Evolutionary conservation across 1,140 invertebrate genomes (phyloP), one percentile per base, ranked within the genome.

Genomic region (Zophobas atratus): DNA sequence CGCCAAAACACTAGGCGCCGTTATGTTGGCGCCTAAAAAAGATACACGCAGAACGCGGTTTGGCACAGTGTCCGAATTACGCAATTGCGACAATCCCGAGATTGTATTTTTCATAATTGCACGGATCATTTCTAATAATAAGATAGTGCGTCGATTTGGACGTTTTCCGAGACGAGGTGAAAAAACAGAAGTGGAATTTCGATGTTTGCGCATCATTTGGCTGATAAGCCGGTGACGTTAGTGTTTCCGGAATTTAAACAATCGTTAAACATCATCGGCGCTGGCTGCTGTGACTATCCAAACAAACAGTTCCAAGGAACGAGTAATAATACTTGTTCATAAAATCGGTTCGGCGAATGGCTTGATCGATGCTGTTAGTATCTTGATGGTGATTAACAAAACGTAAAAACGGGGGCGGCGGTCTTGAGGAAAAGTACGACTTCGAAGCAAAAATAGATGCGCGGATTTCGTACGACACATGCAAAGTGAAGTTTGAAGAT

Each of bases 171-270:
- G 43, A 4, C 43, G 43, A 46, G 43, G 43, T 46, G 49, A 43
- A 67, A 67, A 67, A 67, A 38, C 6, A 67, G 36, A 67, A 67
- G n/a, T 67, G 60, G 60, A 67, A 67, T 67, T 67, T 67, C 43
- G 60, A 34, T 67, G 43, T 67, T 67, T 41, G 43, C 57, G 39
- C 60, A 67, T 36, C 2, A 67, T 43, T 41, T 67, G 41, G 60
- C 43, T 67, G 60, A 67, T 67, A 67, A 67, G 60, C 39, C 8
- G 6, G 39, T 67, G 60, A 67, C 60, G 60, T 67, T 33, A 8
- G n/a, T 67, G 60, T 67, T 67, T 67, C 60, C 60, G 60, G 60
- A 67, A 67, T 67, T 67, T 67, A 67, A 67, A 67, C 60, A 67
- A 67, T 67, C 60, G 60, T 67, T 43, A 67, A 67, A 67, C 60